Conservation (phyloP, 1,140 invertebrate species). For the Telenomus remus region DNA sequence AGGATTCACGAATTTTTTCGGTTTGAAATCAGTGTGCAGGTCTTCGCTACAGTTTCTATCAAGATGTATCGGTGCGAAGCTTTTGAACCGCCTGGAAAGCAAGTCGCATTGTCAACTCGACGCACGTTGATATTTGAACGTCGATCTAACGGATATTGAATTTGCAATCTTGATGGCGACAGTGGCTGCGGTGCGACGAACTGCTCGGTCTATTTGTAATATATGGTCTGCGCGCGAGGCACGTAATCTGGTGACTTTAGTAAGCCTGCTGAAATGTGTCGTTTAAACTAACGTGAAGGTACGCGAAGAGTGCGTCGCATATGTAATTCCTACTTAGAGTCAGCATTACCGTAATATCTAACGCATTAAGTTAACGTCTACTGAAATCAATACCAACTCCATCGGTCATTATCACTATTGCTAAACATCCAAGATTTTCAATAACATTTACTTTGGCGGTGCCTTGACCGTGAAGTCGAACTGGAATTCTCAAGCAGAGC, state of each 20-base stretch:
- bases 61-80: slow-evolving; percentile 34
- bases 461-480: not conserved
- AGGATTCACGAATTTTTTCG: slow-evolving; percentile 37
- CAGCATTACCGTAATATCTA: slow-evolving; percentile 71
- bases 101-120: slow-evolving; percentile 38
- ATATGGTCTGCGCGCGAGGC: slow-evolving; percentile 69
- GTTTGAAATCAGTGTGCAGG: slow-evolving; percentile 47
- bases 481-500: no score
- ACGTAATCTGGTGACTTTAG: slow-evolving; percentile 66
- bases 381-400: slow-evolving; percentile 58
- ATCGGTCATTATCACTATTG: slow-evolving; percentile 40
- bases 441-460: slow-evolving; percentile 23
- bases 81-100: slow-evolving; percentile 50
- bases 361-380: slow-evolving; percentile 65
- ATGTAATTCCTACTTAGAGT: slow-evolving; percentile 73
- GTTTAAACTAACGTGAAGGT: slow-evolving; percentile 73
- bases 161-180: slow-evolving; percentile 66
- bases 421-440: slow-evolving; percentile 27
- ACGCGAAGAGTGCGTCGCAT: slow-evolving; percentile 70
- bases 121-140: slow-evolving; percentile 57
- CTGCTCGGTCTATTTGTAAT: slow-evolving; percentile 69
- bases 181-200: slow-evolving; percentile 61
- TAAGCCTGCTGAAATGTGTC: slow-evolving; percentile 68
- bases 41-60: slow-evolving; percentile 34
- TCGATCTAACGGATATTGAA: slow-evolving; percentile 69